A percentile compares a stretch with the other conserved stretches of the same genome.
phyloP scores from a whole-genome alignment of 35 echinoderm and acorn worm species.

The Holothuria glaberrima region DNA sequence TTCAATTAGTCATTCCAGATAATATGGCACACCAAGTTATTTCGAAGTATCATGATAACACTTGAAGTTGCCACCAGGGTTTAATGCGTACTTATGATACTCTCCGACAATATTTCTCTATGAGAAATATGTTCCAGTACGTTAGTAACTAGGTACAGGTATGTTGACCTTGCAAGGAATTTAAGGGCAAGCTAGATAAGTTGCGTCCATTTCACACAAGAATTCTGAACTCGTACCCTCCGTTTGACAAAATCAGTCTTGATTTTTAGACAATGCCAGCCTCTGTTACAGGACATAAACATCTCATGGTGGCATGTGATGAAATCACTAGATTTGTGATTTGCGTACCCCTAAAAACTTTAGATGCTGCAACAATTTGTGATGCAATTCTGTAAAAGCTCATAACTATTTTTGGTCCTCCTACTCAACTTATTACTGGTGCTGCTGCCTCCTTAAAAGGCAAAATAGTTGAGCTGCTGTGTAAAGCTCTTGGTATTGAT shows the following conservation, averaged over 20 bases:
- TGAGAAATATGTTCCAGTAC: background rate
- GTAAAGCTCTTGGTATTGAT: conserved; percentile 29
- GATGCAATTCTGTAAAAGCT: conserved; percentile 32
- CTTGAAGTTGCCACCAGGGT: background rate
- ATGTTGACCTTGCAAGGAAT: conserved; percentile 56
- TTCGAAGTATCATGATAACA: background rate
- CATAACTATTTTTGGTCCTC: conserved; percentile 35
- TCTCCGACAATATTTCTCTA: background rate
- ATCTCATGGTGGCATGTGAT: conserved; percentile 48
- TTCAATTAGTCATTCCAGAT: conserved; percentile 5
- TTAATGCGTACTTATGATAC: background rate
- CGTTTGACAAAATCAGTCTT: conserved; percentile 42
- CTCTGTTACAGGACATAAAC: conserved; percentile 48
- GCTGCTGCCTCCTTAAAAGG: conserved; percentile 11
- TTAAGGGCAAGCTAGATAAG: conserved; percentile 59
- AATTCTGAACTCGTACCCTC: conserved; percentile 46
- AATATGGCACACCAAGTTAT: background rate
- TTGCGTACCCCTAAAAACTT: conserved; percentile 2
- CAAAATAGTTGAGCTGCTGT: conserved; percentile 11
- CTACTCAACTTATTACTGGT: conserved; percentile 26
- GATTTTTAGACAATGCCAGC: conserved; percentile 67
- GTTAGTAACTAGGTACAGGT: background rate
- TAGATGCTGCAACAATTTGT: conserved; percentile 52
- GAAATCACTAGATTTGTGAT: conserved; percentile 55
- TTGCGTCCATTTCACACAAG: conserved; percentile 36